Percentiles rank a stretch among this genome's conserved stretches.
Evolutionary conservation across 2,113 vertebrate species (phyloP).

Genomic region (Strigops habroptila): DNA sequence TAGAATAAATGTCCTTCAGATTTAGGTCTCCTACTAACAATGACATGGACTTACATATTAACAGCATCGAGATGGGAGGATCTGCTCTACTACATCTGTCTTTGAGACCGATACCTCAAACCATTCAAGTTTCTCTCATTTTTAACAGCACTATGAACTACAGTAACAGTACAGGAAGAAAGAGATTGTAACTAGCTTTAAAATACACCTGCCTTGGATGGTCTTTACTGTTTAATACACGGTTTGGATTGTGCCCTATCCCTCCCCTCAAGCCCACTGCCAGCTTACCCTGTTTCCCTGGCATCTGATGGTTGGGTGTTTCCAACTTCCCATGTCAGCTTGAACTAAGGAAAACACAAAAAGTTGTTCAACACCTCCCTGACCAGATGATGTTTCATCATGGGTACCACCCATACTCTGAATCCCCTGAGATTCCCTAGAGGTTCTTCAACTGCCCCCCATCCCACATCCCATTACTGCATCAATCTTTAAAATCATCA

Average conservation of each 20-base stretch:
- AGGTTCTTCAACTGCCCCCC: neutral
- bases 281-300: slow-evolving; percentile 66
- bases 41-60: neutral
- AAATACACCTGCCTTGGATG: neutral
- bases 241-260: slow-evolving; percentile 20
- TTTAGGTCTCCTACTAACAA: neutral
- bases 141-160: neutral
- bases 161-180: neutral
- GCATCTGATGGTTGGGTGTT: slow-evolving; percentile 62
- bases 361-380: slow-evolving; percentile 65
- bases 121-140: neutral
- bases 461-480: neutral
- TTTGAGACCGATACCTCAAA: neutral
- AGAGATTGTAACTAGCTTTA: neutral
- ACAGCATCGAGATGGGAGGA: neutral
- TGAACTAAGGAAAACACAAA: slow-evolving; percentile 69
- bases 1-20: neutral
- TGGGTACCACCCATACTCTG: neutral
- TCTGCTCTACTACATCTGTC: neutral
- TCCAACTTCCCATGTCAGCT: slow-evolving; percentile 67
- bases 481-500: neutral
- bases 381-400: neutral
- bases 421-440: neutral
- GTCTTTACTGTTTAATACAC: neutral
- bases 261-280: slow-evolving; percentile 61